Evolutionary conservation across 2,888 invertebrate species (phyloP).

Genomic region (Tribolium freemani): DNA sequence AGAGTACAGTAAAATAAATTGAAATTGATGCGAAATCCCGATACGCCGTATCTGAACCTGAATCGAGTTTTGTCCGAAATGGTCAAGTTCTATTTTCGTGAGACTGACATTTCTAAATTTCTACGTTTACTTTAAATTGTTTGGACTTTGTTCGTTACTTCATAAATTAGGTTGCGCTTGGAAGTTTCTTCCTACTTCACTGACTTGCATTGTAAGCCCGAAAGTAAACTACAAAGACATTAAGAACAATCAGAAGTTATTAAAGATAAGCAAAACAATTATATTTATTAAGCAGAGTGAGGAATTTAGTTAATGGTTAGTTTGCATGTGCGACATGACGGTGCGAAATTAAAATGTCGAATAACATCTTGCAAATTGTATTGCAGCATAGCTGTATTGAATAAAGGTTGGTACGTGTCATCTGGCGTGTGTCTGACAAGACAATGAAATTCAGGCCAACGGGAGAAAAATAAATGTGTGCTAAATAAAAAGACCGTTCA

Average conservation of each 20-base stretch:
- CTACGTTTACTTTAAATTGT: slow-evolving; percentile 36
- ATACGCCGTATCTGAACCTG: not conserved
- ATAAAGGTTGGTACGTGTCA: slow-evolving; percentile 41
- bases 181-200: slow-evolving; percentile 26
- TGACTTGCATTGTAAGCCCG: slow-evolving; percentile 25
- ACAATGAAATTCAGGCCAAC: not conserved
- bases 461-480: slow-evolving; percentile 17
- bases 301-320: too few species aligned
- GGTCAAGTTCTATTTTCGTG: slow-evolving; percentile 24
- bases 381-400: slow-evolving; percentile 38
- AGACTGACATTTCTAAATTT: slow-evolving; percentile 27
- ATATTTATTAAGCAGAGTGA: too few species aligned
- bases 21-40: not conserved
- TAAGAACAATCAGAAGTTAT: slow-evolving; percentile 16
- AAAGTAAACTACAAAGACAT: slow-evolving; percentile 15
- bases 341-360: not conserved
- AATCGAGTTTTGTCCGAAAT: not conserved
- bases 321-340: too few species aligned
- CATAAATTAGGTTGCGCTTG: slow-evolving; percentile 32
- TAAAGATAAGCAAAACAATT: not conserved
- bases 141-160: slow-evolving; percentile 38
- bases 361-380: slow-evolving; percentile 37
- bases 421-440: slow-evolving; percentile 38
- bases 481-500: slow-evolving; percentile 9
- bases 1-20: not conserved